Evolutionary conservation across 2,113 vertebrate species (phyloP).

Genomic region (Dicaeum eximium): DNA sequence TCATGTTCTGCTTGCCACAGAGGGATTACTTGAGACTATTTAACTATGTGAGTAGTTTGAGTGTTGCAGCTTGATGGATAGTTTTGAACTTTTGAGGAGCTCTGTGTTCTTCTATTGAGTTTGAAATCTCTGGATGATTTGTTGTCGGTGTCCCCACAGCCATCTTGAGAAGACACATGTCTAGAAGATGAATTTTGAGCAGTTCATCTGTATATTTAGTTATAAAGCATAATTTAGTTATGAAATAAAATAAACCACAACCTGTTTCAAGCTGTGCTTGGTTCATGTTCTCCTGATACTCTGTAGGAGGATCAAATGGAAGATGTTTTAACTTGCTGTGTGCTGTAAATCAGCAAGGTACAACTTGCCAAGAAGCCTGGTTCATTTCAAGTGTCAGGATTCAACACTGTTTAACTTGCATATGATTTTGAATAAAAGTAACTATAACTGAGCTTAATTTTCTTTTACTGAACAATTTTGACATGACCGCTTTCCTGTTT

Average conservation of each 20-base stretch:
- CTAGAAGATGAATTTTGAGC: background rate
- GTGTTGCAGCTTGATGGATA: background rate
- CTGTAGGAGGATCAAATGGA: background rate
- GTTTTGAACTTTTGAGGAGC: background rate
- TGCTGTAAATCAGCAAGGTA: background rate
- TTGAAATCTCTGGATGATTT: background rate
- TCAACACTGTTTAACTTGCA: background rate
- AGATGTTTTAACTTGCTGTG: background rate
- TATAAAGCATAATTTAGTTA: background rate
- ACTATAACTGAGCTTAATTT: background rate
- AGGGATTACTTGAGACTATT: background rate
- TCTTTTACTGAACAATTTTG: conserved; percentile 5
- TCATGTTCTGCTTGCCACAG: background rate
- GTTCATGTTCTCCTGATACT: background rate
- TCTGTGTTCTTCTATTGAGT: background rate
- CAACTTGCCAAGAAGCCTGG: background rate
- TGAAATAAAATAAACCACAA: background rate
- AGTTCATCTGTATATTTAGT: background rate
- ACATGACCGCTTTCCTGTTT: conserved; percentile 57
- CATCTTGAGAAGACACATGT: background rate
- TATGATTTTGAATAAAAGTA: background rate
- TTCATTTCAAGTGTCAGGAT: background rate
- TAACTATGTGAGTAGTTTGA: background rate
- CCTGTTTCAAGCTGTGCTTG: background rate
- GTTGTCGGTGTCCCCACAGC: background rate